Conservation (phyloP, 64 coral and sea anemone genomes). For the Dendrophyllia cribrosa region DNA sequence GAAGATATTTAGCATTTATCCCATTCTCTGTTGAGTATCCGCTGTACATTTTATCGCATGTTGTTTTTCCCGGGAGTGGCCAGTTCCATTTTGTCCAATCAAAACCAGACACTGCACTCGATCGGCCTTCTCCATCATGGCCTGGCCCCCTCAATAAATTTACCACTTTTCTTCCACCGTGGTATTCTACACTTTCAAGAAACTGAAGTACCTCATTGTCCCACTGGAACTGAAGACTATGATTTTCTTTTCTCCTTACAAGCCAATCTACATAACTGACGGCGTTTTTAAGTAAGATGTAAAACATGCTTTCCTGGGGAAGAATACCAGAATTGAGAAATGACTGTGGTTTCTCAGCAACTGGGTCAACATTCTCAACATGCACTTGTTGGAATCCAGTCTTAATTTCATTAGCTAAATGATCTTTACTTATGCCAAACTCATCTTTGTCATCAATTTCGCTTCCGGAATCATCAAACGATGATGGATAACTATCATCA, state of each 20-base stretch:
- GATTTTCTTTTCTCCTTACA: slow-evolving; percentile 58
- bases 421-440: slow-evolving; percentile 49
- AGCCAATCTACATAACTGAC: slow-evolving; percentile 62
- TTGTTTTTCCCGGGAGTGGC: slow-evolving; percentile 74
- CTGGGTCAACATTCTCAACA: slow-evolving; percentile 51
- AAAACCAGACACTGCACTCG: slow-evolving; percentile 63
- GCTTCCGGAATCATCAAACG: slow-evolving; percentile 64
- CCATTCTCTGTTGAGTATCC: slow-evolving; percentile 78
- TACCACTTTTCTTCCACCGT: slow-evolving; percentile 56
- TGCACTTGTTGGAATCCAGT: slow-evolving; percentile 65
- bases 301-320: slow-evolving; percentile 67
- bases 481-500: slow-evolving; percentile 84
- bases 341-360: slow-evolving; percentile 42
- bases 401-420: slow-evolving; percentile 78
- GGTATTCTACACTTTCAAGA: slow-evolving; percentile 68
- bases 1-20: slow-evolving; percentile 24
- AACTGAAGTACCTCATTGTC: slow-evolving; percentile 73
- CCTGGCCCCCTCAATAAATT: slow-evolving; percentile 70
- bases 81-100: slow-evolving; percentile 81
- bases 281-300: slow-evolving; percentile 57
- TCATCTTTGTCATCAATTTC: slow-evolving; percentile 53
- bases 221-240: slow-evolving; percentile 66
- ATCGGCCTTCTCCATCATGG: slow-evolving; percentile 63
- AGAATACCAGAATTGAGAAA: slow-evolving; percentile 68
- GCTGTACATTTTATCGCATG: slow-evolving; percentile 66